A percentile compares a stretch with the other conserved stretches of the same genome.
These are phyloP conservation scores for Pseudomugil tenellus DNA, from an alignment of 2,797 vertebrate species.

Conservation along the genomic window DNA sequence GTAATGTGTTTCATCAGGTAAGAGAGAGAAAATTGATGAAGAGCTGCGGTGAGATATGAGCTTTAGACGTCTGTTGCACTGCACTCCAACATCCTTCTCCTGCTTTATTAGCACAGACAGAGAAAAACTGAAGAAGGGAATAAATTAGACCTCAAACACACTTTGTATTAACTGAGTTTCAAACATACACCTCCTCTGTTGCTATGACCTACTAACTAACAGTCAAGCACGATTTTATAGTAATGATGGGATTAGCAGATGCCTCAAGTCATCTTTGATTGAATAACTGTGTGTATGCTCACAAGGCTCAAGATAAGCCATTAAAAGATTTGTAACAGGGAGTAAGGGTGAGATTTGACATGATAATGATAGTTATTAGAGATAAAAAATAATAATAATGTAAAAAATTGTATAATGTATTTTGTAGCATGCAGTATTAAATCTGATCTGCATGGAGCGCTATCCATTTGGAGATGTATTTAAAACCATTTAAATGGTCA, in stretches of 20 bases:
- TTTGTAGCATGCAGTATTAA: background rate
- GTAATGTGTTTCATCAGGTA: constrained; percentile 3
- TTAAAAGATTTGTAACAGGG: background rate
- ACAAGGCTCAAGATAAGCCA: background rate
- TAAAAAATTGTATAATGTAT: background rate
- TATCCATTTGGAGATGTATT: background rate
- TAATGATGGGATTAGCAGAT: background rate
- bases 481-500: background rate
- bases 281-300: background rate
- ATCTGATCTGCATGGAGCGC: background rate
- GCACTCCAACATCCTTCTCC: constrained; percentile 19
- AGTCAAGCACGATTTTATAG: background rate
- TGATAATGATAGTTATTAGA: background rate
- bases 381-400: background rate
- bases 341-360: background rate
- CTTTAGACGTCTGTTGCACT: constrained; percentile 3
- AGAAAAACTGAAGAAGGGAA: constrained; percentile 11
- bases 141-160: constrained; percentile 7
- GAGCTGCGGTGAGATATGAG: constrained; percentile 13
- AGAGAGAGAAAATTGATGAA: constrained; percentile 13
- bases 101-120: constrained; percentile 22
- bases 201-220: constrained; percentile 11
- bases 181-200: constrained; percentile 8
- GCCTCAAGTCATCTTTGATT: background rate
- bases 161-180: constrained; percentile 1